These are phyloP conservation scores for Sinocyclocheilus rhinocerous DNA, from an alignment of 2,113 vertebrate species.

Conservation along the genomic window DNA sequence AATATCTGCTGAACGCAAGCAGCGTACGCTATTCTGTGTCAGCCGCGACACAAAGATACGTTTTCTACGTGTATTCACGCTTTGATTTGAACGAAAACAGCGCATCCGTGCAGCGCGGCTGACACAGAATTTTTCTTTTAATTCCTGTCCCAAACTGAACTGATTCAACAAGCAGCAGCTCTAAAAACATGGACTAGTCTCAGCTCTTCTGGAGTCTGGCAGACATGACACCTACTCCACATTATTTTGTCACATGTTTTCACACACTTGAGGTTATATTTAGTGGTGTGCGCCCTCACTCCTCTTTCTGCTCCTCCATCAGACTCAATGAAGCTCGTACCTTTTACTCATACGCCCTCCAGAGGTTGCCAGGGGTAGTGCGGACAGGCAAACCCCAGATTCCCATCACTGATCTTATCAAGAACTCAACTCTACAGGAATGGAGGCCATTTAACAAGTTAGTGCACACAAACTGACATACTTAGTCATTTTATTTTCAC, in stretches of 20 bases:
- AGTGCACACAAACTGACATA: conserved; percentile 19
- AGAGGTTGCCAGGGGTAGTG: conserved; percentile 75
- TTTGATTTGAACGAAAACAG: too few relatives aligned
- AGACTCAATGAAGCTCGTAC: conserved; percentile 80
- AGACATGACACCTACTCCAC: not conserved
- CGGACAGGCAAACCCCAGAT: conserved; percentile 69
- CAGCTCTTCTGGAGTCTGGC: not conserved
- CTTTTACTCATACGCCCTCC: conserved; percentile 84
- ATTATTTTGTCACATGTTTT: not conserved
- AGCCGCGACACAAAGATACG: too few relatives aligned
- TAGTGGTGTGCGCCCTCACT: conserved; percentile 1
- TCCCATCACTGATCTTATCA: accelerated
- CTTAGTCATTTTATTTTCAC: not conserved
- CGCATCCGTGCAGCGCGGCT: too few relatives aligned
- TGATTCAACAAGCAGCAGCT: not conserved
- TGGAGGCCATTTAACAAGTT: conserved; percentile 81
- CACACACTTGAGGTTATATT: conserved; percentile 2
- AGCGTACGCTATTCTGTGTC: too few relatives aligned
- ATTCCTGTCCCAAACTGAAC: not conserved
- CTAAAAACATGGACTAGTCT: not conserved
- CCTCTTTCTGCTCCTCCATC: conserved; percentile 42
- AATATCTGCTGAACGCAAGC: too few relatives aligned
- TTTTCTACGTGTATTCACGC: too few relatives aligned
- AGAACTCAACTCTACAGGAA: not conserved
- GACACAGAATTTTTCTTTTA: not conserved